A percentile compares a stretch with the other conserved stretches of the same genome.
These are phyloP conservation scores for Protobothrops mucrosquamatus DNA, from an alignment of 2,113 vertebrate genomes.

Conservation along the genomic window DNA sequence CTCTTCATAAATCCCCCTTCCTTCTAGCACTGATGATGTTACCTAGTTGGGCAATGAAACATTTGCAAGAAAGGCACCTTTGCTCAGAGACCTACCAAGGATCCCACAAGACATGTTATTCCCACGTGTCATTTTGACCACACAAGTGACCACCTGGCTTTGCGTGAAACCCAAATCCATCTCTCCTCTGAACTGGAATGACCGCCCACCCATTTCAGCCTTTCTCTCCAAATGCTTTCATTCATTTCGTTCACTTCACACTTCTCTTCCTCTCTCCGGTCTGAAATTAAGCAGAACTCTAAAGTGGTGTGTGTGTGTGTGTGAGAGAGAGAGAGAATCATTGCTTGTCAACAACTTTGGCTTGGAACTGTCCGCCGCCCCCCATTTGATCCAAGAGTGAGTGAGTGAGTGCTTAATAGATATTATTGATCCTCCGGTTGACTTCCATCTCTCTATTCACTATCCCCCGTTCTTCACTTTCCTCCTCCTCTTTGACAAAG, in stretches of 20 bases:
- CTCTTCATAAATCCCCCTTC: no score
- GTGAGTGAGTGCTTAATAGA: constrained; percentile 54
- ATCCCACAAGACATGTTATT: no score
- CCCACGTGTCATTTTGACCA: not conserved
- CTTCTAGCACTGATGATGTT: no score
- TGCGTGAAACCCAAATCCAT: not conserved
- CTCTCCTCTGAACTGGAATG: not conserved
- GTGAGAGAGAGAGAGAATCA: not conserved
- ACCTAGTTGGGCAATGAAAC: no score
- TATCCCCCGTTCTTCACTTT: not conserved
- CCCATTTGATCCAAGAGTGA: constrained; percentile 5
- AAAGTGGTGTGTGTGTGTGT: not conserved
- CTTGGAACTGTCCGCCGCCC: constrained; percentile 23
- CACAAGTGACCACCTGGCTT: not conserved
- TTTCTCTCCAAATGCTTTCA: constrained; percentile 39
- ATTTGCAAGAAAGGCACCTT: no score
- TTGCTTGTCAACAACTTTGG: constrained; percentile 50
- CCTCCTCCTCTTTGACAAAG: not conserved
- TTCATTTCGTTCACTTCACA: constrained; percentile 49
- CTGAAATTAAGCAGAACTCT: constrained; percentile 46
- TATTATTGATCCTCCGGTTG: constrained; percentile 59
- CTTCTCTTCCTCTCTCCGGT: constrained; percentile 24
- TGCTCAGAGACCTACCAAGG: no score
- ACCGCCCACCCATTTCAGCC: constrained; percentile 19
- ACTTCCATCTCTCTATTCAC: not conserved